A percentile compares a stretch with the other conserved stretches of the same genome.
Evolutionary conservation across 2,797 vertebrate species (phyloP).

Genomic region (Distichodus sexfasciatus): DNA sequence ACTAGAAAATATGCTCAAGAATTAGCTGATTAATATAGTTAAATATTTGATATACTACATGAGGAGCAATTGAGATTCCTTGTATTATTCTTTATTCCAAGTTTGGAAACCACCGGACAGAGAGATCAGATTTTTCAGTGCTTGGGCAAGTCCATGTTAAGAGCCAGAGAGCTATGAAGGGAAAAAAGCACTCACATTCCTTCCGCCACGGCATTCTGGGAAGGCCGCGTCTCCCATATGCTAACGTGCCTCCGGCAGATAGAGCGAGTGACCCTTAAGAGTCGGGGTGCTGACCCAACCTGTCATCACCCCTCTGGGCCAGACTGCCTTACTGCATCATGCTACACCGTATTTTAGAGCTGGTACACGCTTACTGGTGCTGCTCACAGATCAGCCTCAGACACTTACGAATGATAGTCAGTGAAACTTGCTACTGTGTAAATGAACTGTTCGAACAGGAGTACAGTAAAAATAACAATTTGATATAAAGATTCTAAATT

Average conservation of each 20-base stretch:
- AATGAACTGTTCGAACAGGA: too few species aligned
- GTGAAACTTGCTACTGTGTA: background rate
- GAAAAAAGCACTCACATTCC: constrained; percentile 57
- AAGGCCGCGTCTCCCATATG: constrained; percentile 35
- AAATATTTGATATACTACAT: too few species aligned
- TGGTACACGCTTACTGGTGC: background rate
- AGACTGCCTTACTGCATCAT: constrained; percentile 49
- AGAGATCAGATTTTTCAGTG: background rate
- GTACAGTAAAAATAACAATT: too few species aligned
- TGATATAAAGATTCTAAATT: too few species aligned
- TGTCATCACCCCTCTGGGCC: constrained; percentile 58
- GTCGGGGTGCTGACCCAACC: constrained; percentile 57
- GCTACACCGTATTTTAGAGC: constrained; percentile 22
- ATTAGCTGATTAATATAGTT: too few species aligned
- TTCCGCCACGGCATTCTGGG: constrained; percentile 48
- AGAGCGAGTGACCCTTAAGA: constrained; percentile 55
- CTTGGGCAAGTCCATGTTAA: background rate
- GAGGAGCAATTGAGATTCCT: background rate
- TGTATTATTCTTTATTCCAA: too few species aligned
- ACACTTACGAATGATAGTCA: background rate
- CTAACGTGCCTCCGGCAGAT: constrained; percentile 50
- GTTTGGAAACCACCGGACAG: too few species aligned
- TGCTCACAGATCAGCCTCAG: background rate
- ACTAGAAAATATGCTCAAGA: too few species aligned
- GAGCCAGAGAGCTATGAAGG: background rate